A percentile compares a stretch with the other conserved stretches of the same genome.
Evolutionary conservation across 2,888 invertebrate genomes (phyloP).

Genomic region (Cephus sareptanus): DNA sequence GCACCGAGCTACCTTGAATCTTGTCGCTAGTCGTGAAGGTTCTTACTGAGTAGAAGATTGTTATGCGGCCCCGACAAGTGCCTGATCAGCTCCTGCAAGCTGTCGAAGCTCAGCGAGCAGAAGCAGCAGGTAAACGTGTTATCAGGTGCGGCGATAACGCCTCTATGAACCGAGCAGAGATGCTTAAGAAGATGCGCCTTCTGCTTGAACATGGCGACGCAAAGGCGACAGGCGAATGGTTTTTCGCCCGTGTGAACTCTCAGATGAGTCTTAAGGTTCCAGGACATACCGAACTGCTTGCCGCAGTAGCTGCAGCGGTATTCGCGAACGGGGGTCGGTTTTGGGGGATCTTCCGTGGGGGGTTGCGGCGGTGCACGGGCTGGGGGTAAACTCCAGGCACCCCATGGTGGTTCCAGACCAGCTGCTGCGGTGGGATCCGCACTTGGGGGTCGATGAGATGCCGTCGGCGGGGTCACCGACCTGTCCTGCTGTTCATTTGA

Average conservation of each 20-base stretch:
- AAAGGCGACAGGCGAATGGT: constrained; percentile 88
- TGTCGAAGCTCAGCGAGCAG: constrained; percentile 87
- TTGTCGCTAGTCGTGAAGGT: constrained; percentile 76
- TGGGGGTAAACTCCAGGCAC: constrained; percentile 64
- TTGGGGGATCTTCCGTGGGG: constrained; percentile 70
- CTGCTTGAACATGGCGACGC: constrained; percentile 93
- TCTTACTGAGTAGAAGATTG: constrained; percentile 87
- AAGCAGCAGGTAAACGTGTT: constrained; percentile 88
- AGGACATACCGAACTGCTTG: constrained; percentile 92
- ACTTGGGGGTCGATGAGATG: constrained; percentile 60
- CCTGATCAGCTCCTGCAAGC: constrained; percentile 86
- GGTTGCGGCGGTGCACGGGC: constrained; percentile 72
- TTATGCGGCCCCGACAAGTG: constrained; percentile 91
- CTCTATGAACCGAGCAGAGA: constrained; percentile 88
- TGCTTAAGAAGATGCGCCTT: constrained; percentile 90
- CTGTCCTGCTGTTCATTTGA: constrained; percentile 54
- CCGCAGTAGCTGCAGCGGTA: constrained; percentile 91
- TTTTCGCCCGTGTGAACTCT: constrained; percentile 91
- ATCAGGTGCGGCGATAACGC: constrained; percentile 86
- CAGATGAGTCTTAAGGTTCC: constrained; percentile 90
- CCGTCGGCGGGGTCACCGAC: constrained; percentile 60
- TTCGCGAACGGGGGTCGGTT: constrained; percentile 79
- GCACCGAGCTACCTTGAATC: constrained; percentile 49
- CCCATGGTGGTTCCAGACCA: constrained; percentile 59
- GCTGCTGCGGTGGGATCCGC: constrained; percentile 59